These are phyloP conservation scores for Chelonus insularis DNA, from an alignment of 1,140 invertebrate genomes.

Conservation along the genomic window DNA sequence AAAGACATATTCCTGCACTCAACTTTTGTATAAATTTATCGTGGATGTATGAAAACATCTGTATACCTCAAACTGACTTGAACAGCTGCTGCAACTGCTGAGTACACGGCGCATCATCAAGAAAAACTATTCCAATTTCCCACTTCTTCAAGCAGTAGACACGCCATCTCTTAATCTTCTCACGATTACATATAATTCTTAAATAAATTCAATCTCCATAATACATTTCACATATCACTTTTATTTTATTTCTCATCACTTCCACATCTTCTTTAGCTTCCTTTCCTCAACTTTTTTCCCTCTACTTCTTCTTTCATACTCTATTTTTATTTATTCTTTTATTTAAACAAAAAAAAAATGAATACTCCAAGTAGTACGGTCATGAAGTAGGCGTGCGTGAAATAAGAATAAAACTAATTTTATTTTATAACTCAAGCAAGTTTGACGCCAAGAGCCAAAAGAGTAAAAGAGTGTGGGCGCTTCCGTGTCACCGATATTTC, in stretches of 20 bases:
- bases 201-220: too few relatives aligned
- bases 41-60: background rate
- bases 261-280: too few relatives aligned
- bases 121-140: background rate
- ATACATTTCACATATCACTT: too few relatives aligned
- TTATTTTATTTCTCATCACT: too few relatives aligned
- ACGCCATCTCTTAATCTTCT: too few relatives aligned
- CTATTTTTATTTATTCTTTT: too few relatives aligned
- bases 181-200: too few relatives aligned
- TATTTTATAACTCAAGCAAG: background rate
- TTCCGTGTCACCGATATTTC: constrained; percentile 16
- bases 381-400: too few relatives aligned
- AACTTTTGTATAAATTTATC: background rate
- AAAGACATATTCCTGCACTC: background rate
- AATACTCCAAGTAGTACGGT: too few relatives aligned
- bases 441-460: background rate
- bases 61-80: constrained; percentile 39
- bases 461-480: background rate
- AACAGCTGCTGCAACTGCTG: constrained; percentile 41
- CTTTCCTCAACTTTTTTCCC: too few relatives aligned
- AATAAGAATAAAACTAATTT: background rate
- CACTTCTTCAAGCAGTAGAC: background rate
- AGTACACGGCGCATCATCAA: constrained; percentile 38
- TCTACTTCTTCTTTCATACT: too few relatives aligned
- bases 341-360: too few relatives aligned